Evolutionary conservation across 1,140 invertebrate species (phyloP).

Genomic region (Pachyrhynchus sulphureomaculatus): DNA sequence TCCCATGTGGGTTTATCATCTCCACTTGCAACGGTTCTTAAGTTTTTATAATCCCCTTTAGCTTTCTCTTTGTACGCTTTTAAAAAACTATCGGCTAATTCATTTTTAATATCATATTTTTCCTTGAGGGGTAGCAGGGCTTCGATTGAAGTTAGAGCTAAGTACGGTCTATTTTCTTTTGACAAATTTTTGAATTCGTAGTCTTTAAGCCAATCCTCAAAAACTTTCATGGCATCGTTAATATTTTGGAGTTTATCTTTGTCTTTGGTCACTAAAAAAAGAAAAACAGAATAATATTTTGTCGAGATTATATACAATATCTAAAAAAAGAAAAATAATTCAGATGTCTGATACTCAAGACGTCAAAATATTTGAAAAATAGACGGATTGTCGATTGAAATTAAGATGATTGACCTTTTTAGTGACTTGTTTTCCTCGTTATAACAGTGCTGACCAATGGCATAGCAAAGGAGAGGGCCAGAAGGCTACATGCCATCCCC

Average conservation of each 20-base stretch:
- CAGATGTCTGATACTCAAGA: no score
- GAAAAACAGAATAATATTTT: conserved; percentile 1
- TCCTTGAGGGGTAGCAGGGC: conserved; percentile 46
- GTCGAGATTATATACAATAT: no score
- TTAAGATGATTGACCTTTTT: no score
- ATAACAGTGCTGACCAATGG: no score
- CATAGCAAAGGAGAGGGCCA: no score
- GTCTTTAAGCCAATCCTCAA: conserved; percentile 65
- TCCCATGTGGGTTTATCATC: conserved; percentile 62
- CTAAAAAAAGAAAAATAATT: no score
- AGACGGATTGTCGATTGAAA: no score
- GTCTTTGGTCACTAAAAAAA: conserved; percentile 61
- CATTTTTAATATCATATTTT: conserved; percentile 44
- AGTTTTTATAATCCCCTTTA: conserved; percentile 64
- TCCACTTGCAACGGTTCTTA: conserved; percentile 59
- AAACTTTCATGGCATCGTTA: conserved; percentile 62
- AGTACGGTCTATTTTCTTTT: conserved; percentile 62
- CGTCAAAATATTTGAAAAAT: no score
- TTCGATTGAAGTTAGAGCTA: conserved; percentile 53
- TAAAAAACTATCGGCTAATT: conserved; percentile 53
- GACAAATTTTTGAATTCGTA: conserved; percentile 62
- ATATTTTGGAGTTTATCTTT: conserved; percentile 67
- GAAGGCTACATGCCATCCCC: no score
- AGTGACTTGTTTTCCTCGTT: no score
- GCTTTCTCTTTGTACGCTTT: conserved; percentile 56